Base-by-base conservation (phyloP, 1,140 invertebrate species). In the Drosophila pallidifrons region DNA sequence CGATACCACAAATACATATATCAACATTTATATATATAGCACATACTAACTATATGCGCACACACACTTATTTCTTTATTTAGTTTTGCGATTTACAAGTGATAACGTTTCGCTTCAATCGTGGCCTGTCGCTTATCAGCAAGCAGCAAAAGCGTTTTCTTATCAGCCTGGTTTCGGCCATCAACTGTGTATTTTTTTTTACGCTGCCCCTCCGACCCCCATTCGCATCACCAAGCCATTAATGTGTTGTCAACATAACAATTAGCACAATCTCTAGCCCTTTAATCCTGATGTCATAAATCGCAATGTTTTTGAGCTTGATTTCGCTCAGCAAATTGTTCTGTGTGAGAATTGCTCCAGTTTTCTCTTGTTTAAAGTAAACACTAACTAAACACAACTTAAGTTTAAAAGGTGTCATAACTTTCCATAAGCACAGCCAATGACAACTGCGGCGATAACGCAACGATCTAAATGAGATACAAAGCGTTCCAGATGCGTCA, bases 41-140 rank as follows among this genome's bases (percentile, higher is more conserved):
- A 32, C 8, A 6, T 30, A 8, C 11, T 32, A 10, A 10, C 7
- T 43, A 38, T 38, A 54, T 5, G 2, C 28, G 28, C 11, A 55
- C 13, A 41, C 5, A 68, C 20, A 30, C 10, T 41, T 41, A n/a
- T 41, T 41, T 49, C 38, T 47, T 2, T 71, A 41, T 75, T 57
- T 35, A 52, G 73, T 57, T 75, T 64, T 16, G 58, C 38, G 67
- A 75, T 71, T 59, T 63, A 70, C 51, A 45, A 51, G 25, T 75
- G 67, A 75, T 75, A 70, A 25, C 41, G 7, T 7, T 28, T 69
- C 51, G 70, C 28, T 49, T 10, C 57, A 69, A 41, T 74, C 41
- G 28, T 30, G 16, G 20, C 32, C 20, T 25, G 41, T 13, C 25
- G 54, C 74, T 76, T 76, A 76, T 76, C 74, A 76, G 54, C 38